Evolutionary conservation across 2,888 invertebrate species (phyloP).

Genomic region (Xiphydria camelus): DNA sequence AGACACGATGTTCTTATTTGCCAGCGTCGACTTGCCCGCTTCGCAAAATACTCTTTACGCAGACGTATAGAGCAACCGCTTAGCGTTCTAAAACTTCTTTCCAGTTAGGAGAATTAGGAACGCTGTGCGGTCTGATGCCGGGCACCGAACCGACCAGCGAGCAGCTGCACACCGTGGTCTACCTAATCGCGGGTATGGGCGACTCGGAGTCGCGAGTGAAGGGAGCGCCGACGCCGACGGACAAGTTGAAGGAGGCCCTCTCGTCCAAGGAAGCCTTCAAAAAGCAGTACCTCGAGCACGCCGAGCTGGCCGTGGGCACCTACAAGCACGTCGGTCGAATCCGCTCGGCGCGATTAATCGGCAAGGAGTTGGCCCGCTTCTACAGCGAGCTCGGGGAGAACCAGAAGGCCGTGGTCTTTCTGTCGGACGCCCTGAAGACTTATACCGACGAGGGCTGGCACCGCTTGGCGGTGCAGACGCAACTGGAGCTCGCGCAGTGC

Average conservation of each 20-base stretch:
- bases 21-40: too few relatives aligned
- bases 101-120: slow-evolving; percentile 81
- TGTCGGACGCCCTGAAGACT: slow-evolving; percentile 83
- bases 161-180: slow-evolving; percentile 88
- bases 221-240: slow-evolving; percentile 69
- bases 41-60: too few relatives aligned
- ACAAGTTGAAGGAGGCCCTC: slow-evolving; percentile 85
- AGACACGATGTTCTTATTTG: too few relatives aligned
- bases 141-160: slow-evolving; percentile 80
- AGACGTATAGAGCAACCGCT: too few relatives aligned
- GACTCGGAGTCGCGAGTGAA: slow-evolving; percentile 63
- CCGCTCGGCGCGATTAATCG: slow-evolving; percentile 85
- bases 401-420: slow-evolving; percentile 86
- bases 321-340: slow-evolving; percentile 86
- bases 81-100: too few relatives aligned
- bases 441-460: slow-evolving; percentile 89
- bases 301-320: slow-evolving; percentile 93
- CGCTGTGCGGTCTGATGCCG: slow-evolving; percentile 88
- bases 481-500: slow-evolving; percentile 82
- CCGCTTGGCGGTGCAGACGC: slow-evolving; percentile 78
- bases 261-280: slow-evolving; percentile 88
- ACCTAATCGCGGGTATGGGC: slow-evolving; percentile 88
- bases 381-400: slow-evolving; percentile 85
- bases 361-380: slow-evolving; percentile 86
- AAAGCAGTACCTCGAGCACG: slow-evolving; percentile 88